Evolutionary conservation across 2,113 vertebrate genomes (phyloP).

Genomic region (Pangasianodon gigas): DNA sequence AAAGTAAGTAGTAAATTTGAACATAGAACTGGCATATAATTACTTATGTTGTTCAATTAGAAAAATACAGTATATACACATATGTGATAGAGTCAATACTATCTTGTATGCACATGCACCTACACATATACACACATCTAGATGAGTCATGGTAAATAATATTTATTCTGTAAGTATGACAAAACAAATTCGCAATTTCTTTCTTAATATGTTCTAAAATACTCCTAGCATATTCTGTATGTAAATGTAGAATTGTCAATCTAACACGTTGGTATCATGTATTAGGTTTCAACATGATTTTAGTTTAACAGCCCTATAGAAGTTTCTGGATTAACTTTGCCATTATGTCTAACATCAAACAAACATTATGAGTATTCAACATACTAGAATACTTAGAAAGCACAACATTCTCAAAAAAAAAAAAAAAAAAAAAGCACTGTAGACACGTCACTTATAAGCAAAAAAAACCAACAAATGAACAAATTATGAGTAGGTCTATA

Average conservation of each 20-base stretch:
- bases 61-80: not conserved
- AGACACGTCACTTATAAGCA: not conserved
- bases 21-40: too few relatives aligned
- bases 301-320: not conserved
- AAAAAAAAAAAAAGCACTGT: not conserved
- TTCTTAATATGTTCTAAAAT: not conserved
- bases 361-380: not conserved
- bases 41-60: not conserved
- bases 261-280: not conserved
- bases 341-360: not conserved
- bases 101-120: not conserved
- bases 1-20: too few relatives aligned
- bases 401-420: too few relatives aligned
- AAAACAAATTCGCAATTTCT: not conserved
- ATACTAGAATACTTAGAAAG: not conserved
- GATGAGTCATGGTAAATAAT: not conserved
- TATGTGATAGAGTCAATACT: not conserved
- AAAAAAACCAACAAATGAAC: not conserved
- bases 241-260: not conserved
- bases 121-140: not conserved
- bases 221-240: not conserved
- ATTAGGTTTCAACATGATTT: not conserved
- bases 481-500: not conserved
- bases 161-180: not conserved
- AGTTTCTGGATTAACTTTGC: too few relatives aligned